Base-by-base conservation (phyloP, 2,113 vertebrate species). In the Capreolus pygargus region DNA sequence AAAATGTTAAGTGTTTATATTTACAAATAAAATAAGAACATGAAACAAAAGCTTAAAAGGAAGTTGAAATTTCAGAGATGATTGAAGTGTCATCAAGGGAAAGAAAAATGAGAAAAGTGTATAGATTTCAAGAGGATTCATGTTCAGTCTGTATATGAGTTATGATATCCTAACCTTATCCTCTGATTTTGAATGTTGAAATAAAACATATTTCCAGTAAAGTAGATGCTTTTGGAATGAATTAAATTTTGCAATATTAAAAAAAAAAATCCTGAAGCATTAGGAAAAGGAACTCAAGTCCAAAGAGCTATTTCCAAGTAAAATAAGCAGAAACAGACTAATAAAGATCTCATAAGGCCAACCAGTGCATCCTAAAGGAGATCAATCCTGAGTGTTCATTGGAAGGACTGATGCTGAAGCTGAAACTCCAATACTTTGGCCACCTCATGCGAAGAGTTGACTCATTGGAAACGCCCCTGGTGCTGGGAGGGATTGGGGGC, bases 1-100 rank as follows among this genome's bases (percentile, higher is more conserved):
- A 96, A 95, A 84, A 28, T 95, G 43, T 87, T 97, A 95, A 86
- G 83, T 86, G 9, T 90, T 97, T 83, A 96, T 91, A 82, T 89
- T 83, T 52, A 81, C n/a, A 84, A 93, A 74, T 91, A 21, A 93
- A 95, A 83, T 78, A 85, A 82, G 60, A 86, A 43, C 16, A 43
- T 64, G 30, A 28, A 8, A 94, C 3, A 70, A 81, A 43, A 78
- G 27, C n/a, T 88, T 39, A 16, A 82, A 79, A 90, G 16, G 1
- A 36, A 57, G 2, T 64, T 74, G 28, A 86, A 82, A 91, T 81
- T 86, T 97, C 13, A 76, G 60, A 93, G 81, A 89, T 81, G 17
- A 89, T 27, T 47, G 30, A 84, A 30, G 28, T 88, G 30, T 96
- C 64, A 93, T 93, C 30, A 67, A 86, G 21, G 28, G 28, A 57